Conservation (phyloP, 2,888 invertebrate genomes). For the Liopterus haemorrhoidalis region DNA sequence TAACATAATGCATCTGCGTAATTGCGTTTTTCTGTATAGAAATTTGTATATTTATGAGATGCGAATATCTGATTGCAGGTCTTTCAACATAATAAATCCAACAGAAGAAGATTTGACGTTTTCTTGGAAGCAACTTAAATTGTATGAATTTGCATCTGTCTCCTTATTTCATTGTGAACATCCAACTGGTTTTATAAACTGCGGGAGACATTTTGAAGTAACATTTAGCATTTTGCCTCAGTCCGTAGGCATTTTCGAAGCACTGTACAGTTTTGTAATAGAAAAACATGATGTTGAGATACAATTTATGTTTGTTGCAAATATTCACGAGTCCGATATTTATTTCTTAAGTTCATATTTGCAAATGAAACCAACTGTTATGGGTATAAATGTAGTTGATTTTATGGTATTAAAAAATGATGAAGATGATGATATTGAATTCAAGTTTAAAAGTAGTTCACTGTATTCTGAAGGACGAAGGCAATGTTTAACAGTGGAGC, state of each 20-base stretch:
- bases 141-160: conserved; percentile 31
- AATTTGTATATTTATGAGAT: not conserved
- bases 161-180: conserved; percentile 51
- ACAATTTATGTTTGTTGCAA: conserved; percentile 57
- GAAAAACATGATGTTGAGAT: conserved; percentile 50
- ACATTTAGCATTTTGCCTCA: conserved; percentile 60
- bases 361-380: conserved; percentile 55
- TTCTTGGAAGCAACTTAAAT: conserved; percentile 52
- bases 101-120: conserved; percentile 56
- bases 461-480: conserved; percentile 51
- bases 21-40: not conserved
- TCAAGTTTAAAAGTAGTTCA: conserved; percentile 51
- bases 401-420: conserved; percentile 50
- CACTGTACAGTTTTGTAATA: conserved; percentile 60
- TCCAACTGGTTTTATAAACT: conserved; percentile 54
- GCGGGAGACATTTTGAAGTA: conserved; percentile 55
- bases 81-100: conserved; percentile 61
- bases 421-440: conserved; percentile 50
- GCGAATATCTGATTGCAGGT: conserved; percentile 43
- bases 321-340: conserved; percentile 58
- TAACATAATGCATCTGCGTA: not conserved
- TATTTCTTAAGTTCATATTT: conserved; percentile 55
- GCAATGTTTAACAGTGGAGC: conserved; percentile 49
- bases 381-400: conserved; percentile 50
- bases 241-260: conserved; percentile 58